These are phyloP conservation scores for Hanleya hanleyi DNA, from an alignment of 2,888 invertebrate species.

Conservation along the genomic window DNA sequence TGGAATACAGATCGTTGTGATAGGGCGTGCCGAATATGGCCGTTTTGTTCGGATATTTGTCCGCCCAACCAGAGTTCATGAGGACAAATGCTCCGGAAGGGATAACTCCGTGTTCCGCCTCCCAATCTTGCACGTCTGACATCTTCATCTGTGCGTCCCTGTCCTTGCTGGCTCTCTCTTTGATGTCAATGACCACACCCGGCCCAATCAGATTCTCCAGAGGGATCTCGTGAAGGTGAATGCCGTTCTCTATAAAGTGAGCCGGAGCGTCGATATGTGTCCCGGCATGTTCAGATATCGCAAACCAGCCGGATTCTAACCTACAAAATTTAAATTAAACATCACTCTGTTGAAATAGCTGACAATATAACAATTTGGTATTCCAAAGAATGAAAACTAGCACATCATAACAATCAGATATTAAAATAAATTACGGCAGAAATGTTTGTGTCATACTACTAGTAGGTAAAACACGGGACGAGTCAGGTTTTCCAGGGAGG, in stretches of 20 bases:
- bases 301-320: neutral
- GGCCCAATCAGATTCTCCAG: neutral
- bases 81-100: neutral
- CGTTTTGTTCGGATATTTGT: neutral
- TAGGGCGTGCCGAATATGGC: neutral
- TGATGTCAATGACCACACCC: neutral
- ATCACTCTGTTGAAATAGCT: no score
- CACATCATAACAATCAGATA: no score
- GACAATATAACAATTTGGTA: no score
- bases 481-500: no score
- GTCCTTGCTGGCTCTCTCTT: neutral
- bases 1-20: neutral
- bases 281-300: neutral
- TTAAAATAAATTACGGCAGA: no score
- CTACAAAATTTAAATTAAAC: no score
- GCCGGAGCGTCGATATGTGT: slow-evolving; percentile 8
- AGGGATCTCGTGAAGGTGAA: neutral
- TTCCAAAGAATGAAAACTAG: no score
- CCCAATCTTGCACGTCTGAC: neutral
- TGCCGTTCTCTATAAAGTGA: neutral
- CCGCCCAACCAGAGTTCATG: neutral
- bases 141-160: neutral
- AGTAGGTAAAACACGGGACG: no score
- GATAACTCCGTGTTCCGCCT: neutral
- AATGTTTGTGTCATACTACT: no score